Percentiles rank a stretch among this genome's conserved stretches.
Conservation (phyloP, 2,113 vertebrate genomes). For the Prunella fulvescens region DNA sequence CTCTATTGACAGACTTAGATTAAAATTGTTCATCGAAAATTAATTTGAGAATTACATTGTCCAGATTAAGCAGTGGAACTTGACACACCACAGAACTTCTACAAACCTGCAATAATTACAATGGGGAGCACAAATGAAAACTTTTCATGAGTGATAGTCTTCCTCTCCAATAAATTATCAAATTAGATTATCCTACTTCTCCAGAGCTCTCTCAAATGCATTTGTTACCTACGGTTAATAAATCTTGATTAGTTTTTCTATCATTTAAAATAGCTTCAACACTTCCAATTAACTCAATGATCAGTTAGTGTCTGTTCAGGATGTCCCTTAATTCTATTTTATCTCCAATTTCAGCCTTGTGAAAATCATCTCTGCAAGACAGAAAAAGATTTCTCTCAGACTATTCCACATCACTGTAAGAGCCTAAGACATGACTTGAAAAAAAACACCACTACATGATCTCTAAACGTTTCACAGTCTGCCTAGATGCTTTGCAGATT, state of each 20-base stretch:
- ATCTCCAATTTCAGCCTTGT: not conserved
- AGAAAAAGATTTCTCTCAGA: not conserved
- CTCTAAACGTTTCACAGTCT: not conserved
- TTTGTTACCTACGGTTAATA: conserved; percentile 31
- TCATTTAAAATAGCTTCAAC: not conserved
- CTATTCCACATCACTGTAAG: not conserved
- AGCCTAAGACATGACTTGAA: not conserved
- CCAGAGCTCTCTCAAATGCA: conserved; percentile 21
- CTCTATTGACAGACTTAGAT: not conserved
- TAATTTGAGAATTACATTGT: not conserved
- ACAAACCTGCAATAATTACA: not conserved
- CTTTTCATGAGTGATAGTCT: not conserved
- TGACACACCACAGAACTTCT: conserved; percentile 19
- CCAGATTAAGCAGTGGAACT: not conserved
- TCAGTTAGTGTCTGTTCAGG: not conserved
- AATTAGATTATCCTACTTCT: conserved; percentile 40
- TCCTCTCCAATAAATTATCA: not conserved
- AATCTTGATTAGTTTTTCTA: conserved; percentile 27
- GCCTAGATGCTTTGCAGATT: not conserved
- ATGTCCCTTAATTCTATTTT: not conserved
- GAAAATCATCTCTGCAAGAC: not conserved
- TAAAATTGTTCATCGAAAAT: not conserved
- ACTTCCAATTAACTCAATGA: conserved; percentile 6
- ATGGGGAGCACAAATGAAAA: not conserved
- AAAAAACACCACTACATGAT: not conserved